Evolutionary conservation across 2,888 invertebrate genomes (phyloP), one percentile per base, ranked within the genome.

Genomic region (Leptinotarsa juncta): DNA sequence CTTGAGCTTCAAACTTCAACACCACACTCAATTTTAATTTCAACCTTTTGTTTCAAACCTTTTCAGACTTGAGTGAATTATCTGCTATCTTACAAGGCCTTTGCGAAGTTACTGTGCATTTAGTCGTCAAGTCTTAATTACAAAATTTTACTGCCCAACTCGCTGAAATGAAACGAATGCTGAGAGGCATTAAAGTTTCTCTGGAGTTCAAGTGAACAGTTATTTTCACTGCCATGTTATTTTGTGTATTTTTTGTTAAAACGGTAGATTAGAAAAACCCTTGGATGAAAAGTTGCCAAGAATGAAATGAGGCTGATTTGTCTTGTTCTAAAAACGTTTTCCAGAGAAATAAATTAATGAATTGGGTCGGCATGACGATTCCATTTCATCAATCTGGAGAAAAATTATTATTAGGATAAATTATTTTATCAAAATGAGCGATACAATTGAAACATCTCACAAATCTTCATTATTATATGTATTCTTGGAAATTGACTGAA

Each of bases 51-150:
- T 57, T 57, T 57, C 23, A 57, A 57, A 57, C 20, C 57, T 14
- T 23, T 57, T 57, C 4, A 23, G 23, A 57, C 23, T 57, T 57
- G 57, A 57, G 23, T 62, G 62, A 42, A 16, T 62, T 62, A 62
- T 62, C 15, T 57, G 14, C 12, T 57, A 57, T 57, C 57, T 57
- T 15, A 57, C 57, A 23, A 51, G 57, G 23, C 57, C 32, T 42
- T n/a, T 62, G 32, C 3, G 0, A n/a, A 32, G 62, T 62, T n/a
- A 62, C 42, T 62, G 32, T 26, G 26, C 26, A 62, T 32, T 26
- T n/a, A 26, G 62, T 62, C 62, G 62, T 62, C 62, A 62, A 62
- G 62, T 62, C 42, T 62, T 32, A n/a, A 62, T 62, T 62, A 62
- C 62, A 42, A 18, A 16, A 62, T 62, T 62, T 62, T 62, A 62